Percentiles rank a stretch among this genome's conserved stretches.
Conservation (phyloP, 2,797 vertebrate genomes). For the Crax fasciolata region DNA sequence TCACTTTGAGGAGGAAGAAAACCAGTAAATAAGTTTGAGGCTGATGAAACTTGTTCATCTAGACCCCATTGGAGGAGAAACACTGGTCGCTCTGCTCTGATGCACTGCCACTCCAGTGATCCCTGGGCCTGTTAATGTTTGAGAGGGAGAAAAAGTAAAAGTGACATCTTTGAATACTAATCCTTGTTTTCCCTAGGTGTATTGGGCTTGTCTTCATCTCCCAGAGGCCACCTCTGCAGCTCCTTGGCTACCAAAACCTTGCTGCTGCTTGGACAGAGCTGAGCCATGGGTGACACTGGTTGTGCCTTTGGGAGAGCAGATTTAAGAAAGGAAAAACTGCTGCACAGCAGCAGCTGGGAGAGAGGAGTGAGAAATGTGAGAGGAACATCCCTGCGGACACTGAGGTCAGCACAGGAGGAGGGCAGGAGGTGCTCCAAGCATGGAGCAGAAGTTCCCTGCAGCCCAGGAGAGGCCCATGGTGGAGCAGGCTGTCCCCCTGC, state of each 20-base stretch:
- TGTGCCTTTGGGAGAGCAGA: neutral
- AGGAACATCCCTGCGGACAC: neutral
- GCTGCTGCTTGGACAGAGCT: neutral
- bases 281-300: neutral
- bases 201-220: neutral
- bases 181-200: neutral
- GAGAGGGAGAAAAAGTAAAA: neutral
- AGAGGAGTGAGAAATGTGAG: no score
- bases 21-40: neutral
- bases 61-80: neutral
- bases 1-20: neutral
- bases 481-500: neutral
- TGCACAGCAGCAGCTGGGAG: neutral
- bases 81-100: accelerated
- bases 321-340: neutral
- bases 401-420: neutral
- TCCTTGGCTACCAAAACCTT: no score
- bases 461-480: neutral
- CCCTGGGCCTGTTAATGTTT: neutral
- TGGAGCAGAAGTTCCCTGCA: neutral
- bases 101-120: neutral
- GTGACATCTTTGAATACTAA: conserved; percentile 10
- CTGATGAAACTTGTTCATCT: neutral
- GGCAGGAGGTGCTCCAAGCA: neutral
- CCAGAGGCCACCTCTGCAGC: no score